Base-by-base conservation (phyloP, 2,888 invertebrate genomes). In the Meghimatium bilineatum region DNA sequence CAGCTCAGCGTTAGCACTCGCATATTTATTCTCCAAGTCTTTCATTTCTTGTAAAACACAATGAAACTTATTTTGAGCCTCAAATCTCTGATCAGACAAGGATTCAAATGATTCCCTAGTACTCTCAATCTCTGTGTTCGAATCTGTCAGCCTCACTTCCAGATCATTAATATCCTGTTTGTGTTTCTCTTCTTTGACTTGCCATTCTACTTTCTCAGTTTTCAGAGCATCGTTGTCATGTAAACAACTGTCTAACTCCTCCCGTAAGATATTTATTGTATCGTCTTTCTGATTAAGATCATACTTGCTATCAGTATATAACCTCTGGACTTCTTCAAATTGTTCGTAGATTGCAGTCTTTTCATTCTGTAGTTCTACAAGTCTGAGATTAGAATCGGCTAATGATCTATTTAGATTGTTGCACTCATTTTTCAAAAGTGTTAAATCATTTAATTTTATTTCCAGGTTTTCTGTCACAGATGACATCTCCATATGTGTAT, bases 361-460 rank as follows among this genome's bases (percentile, higher is more conserved):
- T 44, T 78, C 81, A 38, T 29, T 56, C 60, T 83, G 82, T 17
- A 87, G 82, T 66, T 85, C 86, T 52, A 60, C 69, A 20, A 81
- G 36, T 23, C 60, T 80, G n/a, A 66, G 69, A 34, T 80, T 79
- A 23, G 82, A 44, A 29, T 76, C 79, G 20, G 60, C n/a, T 71
- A 82, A 26, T 10, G 74, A 79, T 36, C 29, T 72, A 32, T 52
- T 79, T n/a, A 86, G 56, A 23, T 80, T 66, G 29, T 84, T 82
- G 66, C 52, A 67, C 77, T 76, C 74, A 14, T 79, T 75, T 75
- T 74, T 63, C 60, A 82, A 56, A 8, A 63, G n/a, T 49, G 26
- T 63, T 32, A 85, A 56, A 8, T 85, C 82, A 36, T 34, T 67
- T 29, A 75, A 38, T 63, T 67, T 74, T 14, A 32, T 44, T 23